A percentile compares a stretch with the other conserved stretches of the same genome.
Conservation (phyloP, 2,888 invertebrate genomes). For the Bruchidius siliquastri region DNA sequence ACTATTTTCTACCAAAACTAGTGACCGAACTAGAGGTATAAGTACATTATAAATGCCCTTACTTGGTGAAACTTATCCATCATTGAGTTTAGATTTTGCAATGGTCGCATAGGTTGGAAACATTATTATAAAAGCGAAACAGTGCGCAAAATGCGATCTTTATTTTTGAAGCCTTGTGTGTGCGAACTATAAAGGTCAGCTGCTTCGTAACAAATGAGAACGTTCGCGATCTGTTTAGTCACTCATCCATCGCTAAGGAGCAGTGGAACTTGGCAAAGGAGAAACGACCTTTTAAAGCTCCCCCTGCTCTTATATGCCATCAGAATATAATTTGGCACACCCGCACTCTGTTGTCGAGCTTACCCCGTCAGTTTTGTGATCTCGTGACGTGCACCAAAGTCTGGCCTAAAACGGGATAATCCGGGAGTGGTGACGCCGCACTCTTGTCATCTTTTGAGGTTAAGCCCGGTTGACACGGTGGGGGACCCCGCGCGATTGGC, state of each 20-base stretch:
- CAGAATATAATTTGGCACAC: neutral
- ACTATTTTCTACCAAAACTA: no score
- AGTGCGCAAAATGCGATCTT: no score
- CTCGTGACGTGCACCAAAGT: neutral
- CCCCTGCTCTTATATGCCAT: neutral
- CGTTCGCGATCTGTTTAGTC: neutral
- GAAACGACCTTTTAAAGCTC: neutral
- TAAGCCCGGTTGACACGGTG: neutral
- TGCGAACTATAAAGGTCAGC: no score
- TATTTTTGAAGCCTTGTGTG: no score
- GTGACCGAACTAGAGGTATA: no score
- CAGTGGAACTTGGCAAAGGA: neutral
- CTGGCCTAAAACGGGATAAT: neutral
- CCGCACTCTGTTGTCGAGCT: neutral
- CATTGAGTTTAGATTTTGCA: no score
- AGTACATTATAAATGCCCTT: no score
- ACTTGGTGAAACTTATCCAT: no score
- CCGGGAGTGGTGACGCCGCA: neutral
- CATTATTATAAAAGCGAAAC: no score
- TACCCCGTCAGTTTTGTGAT: neutral
- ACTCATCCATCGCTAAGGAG: neutral
- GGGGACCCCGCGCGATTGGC: neutral
- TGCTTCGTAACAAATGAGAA: neutral
- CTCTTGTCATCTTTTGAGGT: neutral
- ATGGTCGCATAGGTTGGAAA: no score